phyloP scores from a whole-genome alignment of 2,888 invertebrate genomes.

The Clepsis dumicolana region DNA sequence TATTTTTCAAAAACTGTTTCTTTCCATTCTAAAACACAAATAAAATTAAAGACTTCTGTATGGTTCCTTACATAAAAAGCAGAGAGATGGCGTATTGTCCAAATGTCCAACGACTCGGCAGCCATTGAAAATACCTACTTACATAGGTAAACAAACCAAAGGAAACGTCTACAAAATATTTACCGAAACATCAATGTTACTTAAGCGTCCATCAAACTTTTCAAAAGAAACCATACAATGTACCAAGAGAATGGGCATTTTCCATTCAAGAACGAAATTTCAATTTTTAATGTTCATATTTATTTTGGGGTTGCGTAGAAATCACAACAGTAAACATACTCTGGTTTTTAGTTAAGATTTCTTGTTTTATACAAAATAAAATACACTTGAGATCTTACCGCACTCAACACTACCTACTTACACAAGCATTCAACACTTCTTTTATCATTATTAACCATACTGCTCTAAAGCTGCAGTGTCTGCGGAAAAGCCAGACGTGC shows the following conservation, averaged over 20 bases:
- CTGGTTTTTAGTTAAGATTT: neutral
- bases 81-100: neutral
- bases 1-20: neutral
- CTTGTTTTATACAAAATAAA: neutral
- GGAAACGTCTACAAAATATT: neutral
- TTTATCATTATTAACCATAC: too few relatives aligned
- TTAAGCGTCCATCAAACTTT: slow-evolving; percentile 23
- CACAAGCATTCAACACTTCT: too few relatives aligned
- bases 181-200: slow-evolving; percentile 10
- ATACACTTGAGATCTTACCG: neutral
- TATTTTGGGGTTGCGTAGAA: slow-evolving; percentile 7
- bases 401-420: too few relatives aligned
- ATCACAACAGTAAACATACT: neutral
- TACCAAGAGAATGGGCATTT: slow-evolving; percentile 16
- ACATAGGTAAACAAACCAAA: slow-evolving; percentile 1
- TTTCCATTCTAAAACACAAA: neutral
- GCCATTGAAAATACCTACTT: neutral
- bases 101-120: neutral
- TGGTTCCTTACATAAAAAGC: neutral
- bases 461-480: too few relatives aligned
- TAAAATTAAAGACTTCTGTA: neutral
- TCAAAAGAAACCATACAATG: slow-evolving; percentile 24
- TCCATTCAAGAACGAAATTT: slow-evolving; percentile 14
- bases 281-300: slow-evolving; percentile 17
- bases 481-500: too few relatives aligned